These are phyloP conservation scores for Tyria jacobaeae DNA, from an alignment of 2,888 invertebrate genomes.

Conservation along the genomic window DNA sequence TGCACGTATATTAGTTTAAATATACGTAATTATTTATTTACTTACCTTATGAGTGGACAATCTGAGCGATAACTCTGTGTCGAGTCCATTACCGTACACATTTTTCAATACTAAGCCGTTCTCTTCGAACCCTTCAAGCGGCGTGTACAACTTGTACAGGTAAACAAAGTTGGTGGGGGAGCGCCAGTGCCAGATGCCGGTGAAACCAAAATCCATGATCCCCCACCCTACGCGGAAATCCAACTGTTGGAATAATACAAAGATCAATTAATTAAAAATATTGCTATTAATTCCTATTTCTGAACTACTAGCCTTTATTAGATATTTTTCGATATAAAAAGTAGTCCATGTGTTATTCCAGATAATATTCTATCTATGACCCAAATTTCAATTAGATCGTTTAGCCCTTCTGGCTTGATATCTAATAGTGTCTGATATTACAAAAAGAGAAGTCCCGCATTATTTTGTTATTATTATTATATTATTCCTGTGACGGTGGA, in stretches of 20 bases:
- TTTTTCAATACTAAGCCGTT: slow-evolving; percentile 92
- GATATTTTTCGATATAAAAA: no score
- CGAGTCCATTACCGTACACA: slow-evolving; percentile 88
- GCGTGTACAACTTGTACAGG: slow-evolving; percentile 91
- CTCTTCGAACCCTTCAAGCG: slow-evolving; percentile 91
- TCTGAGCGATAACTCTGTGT: slow-evolving; percentile 90
- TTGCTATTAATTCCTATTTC: no score
- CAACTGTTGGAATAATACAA: slow-evolving; percentile 75
- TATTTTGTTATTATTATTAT: no score
- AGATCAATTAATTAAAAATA: no score
- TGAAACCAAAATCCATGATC: slow-evolving; percentile 90
- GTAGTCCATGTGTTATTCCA: no score
- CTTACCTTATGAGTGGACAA: slow-evolving; percentile 89
- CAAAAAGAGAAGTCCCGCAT: no score
- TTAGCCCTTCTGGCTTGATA: no score
- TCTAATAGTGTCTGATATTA: no score
- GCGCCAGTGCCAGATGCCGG: slow-evolving; percentile 91
- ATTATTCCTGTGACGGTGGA: neutral
- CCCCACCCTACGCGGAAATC: slow-evolving; percentile 93
- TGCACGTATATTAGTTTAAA: no score
- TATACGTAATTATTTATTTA: neutral
- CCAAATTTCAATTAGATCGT: no score
- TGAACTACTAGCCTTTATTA: no score
- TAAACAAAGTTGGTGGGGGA: slow-evolving; percentile 91
- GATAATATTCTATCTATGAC: no score